Percentiles rank a stretch among this genome's conserved stretches.
Conservation (phyloP, 2,113 vertebrate genomes). For the Physeter macrocephalus region DNA sequence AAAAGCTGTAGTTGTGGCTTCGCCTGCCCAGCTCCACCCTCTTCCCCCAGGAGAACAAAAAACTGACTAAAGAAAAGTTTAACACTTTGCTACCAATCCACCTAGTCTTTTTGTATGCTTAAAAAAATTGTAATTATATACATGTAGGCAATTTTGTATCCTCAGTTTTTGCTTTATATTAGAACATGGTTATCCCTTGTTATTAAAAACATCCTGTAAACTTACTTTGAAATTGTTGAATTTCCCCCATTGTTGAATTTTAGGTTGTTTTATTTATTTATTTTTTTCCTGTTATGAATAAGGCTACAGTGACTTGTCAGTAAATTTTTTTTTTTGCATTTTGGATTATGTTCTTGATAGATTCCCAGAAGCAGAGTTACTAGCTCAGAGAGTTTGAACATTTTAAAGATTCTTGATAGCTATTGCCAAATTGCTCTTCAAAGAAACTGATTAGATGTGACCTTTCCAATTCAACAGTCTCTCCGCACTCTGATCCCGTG, state of each 20-base stretch:
- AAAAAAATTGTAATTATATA: not conserved
- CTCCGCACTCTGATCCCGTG: not conserved
- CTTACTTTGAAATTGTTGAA: slow-evolving; percentile 19
- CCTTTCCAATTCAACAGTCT: not conserved
- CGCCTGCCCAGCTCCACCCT: not conserved
- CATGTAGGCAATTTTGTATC: not conserved
- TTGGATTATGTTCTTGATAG: not conserved
- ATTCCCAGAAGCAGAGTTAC: not conserved
- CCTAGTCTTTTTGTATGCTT: not conserved
- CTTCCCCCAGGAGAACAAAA: not conserved
- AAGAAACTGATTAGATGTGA: not conserved
- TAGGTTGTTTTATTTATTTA: slow-evolving; percentile 1
- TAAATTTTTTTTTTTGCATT: not conserved
- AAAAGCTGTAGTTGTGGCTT: not conserved
- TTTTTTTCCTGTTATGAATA: not conserved
- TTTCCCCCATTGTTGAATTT: not conserved
- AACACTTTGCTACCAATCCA: not conserved
- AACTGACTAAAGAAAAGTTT: not conserved
- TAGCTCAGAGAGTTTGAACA: not conserved
- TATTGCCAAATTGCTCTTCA: slow-evolving; percentile 5
- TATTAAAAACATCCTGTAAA: not conserved
- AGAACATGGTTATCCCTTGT: not conserved
- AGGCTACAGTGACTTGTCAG: not conserved
- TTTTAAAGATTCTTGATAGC: not conserved
- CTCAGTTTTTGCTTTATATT: not conserved